Evolutionary conservation across 1,140 invertebrate species (phyloP), one percentile per base, ranked within the genome.

Genomic region (Zeugodacus cucurbitae): DNA sequence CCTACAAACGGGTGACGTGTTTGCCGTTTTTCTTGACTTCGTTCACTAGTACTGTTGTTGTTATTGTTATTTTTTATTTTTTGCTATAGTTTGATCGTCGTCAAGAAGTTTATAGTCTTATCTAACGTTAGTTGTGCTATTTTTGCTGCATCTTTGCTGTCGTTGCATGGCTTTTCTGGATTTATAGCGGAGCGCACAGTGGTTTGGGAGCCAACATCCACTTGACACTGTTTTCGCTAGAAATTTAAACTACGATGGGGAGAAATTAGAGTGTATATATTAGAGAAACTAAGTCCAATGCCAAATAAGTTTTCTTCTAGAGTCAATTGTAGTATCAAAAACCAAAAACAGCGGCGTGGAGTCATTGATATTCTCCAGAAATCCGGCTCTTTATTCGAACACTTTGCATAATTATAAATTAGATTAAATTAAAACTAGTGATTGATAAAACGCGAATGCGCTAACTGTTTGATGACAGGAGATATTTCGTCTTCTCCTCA

Each of bases 71-170:
- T 58, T 58, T 58, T 58, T n/a, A 3, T 62, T 22, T 74, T 44
- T 74, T 74, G 41, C 22, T 82, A 82, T 26, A 82, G 74, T 82
- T 82, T 82, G 74, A 82, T 82, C 41, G 41, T 82, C 74, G 74
- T n/a, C 22, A 54, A 82, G 74, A 82, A 82, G 74, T 82, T 82
- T 82, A 82, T 82, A n/a, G 74, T 26, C 74, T 26, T 82, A 82
- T 82, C 74, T 82, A 82, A 48, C 44, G 74, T 82, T 48, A 82
- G 74, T 82, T 82, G 74, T 48, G 74, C 44, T 48, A 82, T 82
- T 82, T 82, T 82, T 48, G 70, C 44, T 29, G n/a, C 74, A 82
- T 82, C 74, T 82, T 17, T 41, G 67, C 34, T 29, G 41, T 29
- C 11, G 10, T 82, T 82, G 74, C n/a, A 26, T 26, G 26, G 26